Evolutionary conservation across 2,888 invertebrate genomes (phyloP), one percentile per base, ranked within the genome.

Genomic region (Macaria notata): DNA sequence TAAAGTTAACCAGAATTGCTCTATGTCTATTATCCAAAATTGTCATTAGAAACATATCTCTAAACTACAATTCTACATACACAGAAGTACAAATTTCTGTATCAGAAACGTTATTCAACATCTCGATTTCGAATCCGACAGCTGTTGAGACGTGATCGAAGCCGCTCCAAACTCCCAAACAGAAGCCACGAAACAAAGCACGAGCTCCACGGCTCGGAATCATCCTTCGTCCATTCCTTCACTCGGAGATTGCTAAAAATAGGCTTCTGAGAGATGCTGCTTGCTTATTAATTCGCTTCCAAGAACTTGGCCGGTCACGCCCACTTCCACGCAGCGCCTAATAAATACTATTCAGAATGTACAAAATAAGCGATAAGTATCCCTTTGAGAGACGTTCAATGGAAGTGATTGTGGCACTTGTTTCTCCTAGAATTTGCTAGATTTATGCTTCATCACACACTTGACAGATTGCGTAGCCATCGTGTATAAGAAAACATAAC

Each of bases 201-300:
- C 48, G 42, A 41, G 46, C 47, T 52, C 41, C 31, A 6, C 9
- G 49, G 44, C 51, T 38, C 36, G n/a, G 50, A 48, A 45, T 49
- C 56, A 54, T 60, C 51, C 49, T 55, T 58, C 52, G 54, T 36
- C 33, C 33, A 36, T 36, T 36, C 33, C 33, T 4, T 7, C 33
- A 6, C 5, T 36, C 39, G 51, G 29, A 53, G 38, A 50, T 49
- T 46, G 49, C 63, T 69, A 76, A 68, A 71, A 71, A 75, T 76
- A 76, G 66, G 59, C 47, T 72, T 70, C 69, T 58, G 54, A 60
- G 69, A 71, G 70, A 66, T 58, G 61, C 61, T 56, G 56, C 61
- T 59, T 59, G 73, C 53, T 71, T 73, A 69, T 70, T 72, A 69
- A 77, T 63, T 57, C 33, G 49, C 50, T 66, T 64, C 63, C 38